These are phyloP conservation scores for Alectoris magna DNA, from an alignment of 2,797 vertebrate genomes.

Conservation along the genomic window DNA sequence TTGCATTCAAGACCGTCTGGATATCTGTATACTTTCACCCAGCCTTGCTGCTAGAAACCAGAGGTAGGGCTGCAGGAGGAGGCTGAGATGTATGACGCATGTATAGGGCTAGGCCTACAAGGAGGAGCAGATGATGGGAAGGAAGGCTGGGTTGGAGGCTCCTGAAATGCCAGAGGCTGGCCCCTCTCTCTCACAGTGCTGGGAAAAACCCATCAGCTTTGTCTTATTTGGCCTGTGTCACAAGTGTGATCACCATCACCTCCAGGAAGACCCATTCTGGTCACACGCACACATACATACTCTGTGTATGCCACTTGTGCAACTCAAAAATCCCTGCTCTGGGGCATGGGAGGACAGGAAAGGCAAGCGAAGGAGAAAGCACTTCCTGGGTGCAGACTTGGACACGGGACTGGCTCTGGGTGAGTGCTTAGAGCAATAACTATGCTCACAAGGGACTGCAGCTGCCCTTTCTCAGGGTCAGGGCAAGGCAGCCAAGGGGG, in stretches of 20 bases:
- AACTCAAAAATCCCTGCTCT: not conserved
- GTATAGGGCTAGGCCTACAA: not conserved
- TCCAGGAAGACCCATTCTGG: not conserved
- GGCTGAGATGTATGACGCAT: too few relatives aligned
- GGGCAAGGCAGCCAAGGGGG: not conserved
- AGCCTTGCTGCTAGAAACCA: not conserved
- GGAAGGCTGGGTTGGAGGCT: not conserved
- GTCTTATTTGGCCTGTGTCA: not conserved
- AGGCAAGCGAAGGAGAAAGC: not conserved
- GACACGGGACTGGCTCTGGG: not conserved
- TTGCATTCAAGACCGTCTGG: not conserved
- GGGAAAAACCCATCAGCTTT: not conserved
- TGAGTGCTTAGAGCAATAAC: not conserved
- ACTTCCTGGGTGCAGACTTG: not conserved
- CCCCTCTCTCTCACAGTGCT: not conserved
- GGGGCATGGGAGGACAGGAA: not conserved
- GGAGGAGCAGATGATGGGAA: rapidly evolving
- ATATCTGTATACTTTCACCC: not conserved
- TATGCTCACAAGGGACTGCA: not conserved
- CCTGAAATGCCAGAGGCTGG: not conserved
- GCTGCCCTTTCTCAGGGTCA: not conserved
- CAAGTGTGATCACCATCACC: not conserved
- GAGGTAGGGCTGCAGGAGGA: not conserved
- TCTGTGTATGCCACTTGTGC: not conserved
- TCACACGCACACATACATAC: not conserved